A percentile compares a stretch with the other conserved stretches of the same genome.
phyloP scores from a whole-genome alignment of 2,113 vertebrate genomes.

The Psettodes erumei region DNA sequence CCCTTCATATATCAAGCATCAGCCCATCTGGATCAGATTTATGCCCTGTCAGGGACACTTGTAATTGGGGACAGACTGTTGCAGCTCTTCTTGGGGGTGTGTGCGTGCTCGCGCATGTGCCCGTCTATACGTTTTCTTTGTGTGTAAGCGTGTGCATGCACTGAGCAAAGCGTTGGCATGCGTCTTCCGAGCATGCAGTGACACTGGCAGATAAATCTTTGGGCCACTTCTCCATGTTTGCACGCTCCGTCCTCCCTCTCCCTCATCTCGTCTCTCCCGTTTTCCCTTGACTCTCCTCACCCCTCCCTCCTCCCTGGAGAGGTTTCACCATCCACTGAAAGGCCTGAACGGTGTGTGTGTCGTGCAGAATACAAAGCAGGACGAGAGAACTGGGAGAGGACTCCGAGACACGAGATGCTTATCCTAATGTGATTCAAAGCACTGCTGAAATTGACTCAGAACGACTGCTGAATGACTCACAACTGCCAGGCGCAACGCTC shows the following conservation, averaged over 20 bases:
- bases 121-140: constrained; percentile 16
- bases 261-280: constrained; percentile 12
- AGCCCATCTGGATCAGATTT: constrained; percentile 77
- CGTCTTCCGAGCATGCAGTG: constrained; percentile 6
- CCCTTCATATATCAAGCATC: constrained; percentile 77
- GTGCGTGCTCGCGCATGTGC: constrained; percentile 4
- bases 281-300: constrained; percentile 20
- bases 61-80: constrained; percentile 71
- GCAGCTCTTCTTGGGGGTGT: constrained; percentile 46
- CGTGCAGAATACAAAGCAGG: constrained; percentile 61
- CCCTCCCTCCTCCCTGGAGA: constrained; percentile 26
- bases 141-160: constrained; percentile 19
- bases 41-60: constrained; percentile 73
- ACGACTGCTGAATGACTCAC: constrained; percentile 60
- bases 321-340: constrained; percentile 53
- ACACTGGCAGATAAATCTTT: constrained; percentile 58
- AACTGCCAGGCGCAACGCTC: constrained; percentile 19
- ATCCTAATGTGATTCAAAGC: constrained; percentile 74
- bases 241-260: constrained; percentile 21
- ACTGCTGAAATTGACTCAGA: constrained; percentile 64
- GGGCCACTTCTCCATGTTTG: constrained; percentile 35
- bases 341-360: constrained; percentile 22
- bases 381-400: constrained; percentile 36
- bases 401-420: constrained; percentile 61
- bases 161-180: constrained; percentile 16